Base-by-base conservation (phyloP, 37 sponge, comb jelly and placozoan genomes). In the Geodia barretti region DNA sequence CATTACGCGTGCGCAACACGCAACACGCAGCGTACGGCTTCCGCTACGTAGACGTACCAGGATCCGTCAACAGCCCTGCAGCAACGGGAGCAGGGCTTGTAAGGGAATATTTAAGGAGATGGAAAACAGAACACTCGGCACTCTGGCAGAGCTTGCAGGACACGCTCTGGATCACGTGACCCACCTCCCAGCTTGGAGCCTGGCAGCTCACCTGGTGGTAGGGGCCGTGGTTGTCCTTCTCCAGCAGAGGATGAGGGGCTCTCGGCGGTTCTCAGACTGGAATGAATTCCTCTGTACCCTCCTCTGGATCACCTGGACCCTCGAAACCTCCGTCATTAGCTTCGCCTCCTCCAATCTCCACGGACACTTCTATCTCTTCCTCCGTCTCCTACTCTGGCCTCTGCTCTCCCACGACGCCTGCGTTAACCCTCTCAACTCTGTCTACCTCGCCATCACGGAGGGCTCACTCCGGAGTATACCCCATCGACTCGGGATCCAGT, bases 211-310 rank as follows among this genome's bases (percentile, higher is more conserved):
- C 29, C 17, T 81, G 5, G 8, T 71, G 17, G 41, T 62, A 3
- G 21, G n/a, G 19, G 73, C 33, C 20, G 0, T 72, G 11, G 26
- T 72, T 7, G 1, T 81, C 20, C 1, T 30, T 0, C 25, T 3
- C 14, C 72, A 72, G 76, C 60, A 59, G 7, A 1, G 5, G 33
- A n/a, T 72, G n/a, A 33, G 35, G 72, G 20, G 61, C 4, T 72
- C 40, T 4, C 3, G 17, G 21, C 65, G 63, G 25, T 70, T 58
- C 59, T 17, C 29, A 1, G 11, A 17, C 3, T 1, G 71, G 41
- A 85, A 85, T 31, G 86, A 85, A 66, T 85, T 78, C 74, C 58
- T 78, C 29, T 70, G 72, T 39, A 61, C 65, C 35, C 1, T 63
- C 20, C n/a, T 62, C 1, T 85, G 86, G 86, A 20, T 62, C 7